Base-by-base conservation (phyloP, 2,888 invertebrate species). In the Heteropelma amictum region DNA sequence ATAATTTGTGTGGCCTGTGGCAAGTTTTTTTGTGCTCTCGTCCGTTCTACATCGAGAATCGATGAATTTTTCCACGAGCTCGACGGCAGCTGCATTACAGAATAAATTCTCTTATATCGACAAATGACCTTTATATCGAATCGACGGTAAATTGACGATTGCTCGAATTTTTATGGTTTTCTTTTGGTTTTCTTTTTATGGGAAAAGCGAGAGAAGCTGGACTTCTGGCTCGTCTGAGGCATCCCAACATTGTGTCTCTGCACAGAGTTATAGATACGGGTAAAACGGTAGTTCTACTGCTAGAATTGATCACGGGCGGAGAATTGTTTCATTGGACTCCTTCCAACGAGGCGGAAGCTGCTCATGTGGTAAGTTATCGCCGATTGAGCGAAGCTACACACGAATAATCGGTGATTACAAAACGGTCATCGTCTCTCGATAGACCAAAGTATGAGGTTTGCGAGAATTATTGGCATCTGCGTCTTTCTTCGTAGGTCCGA, bases 231-330 rank as follows among this genome's bases (percentile, higher is more conserved):
- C 89, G 90, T 72, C 87, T 93, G 64, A 89, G 91, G 76, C 93
- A 93, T 86, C 90, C 91, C n/a, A 92, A 93, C 79, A 91, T 93
- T 75, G 92, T 93, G 79, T 91, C 91, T 49, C 86, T 93, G 60
- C 90, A 92, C 84, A 92, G 93, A 82, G 93, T 93, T 28, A 92
- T 91, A 85, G 93, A 93, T 78, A 92, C 91, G 56, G 90, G 90
- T 40, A 90, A 90, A 70, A 91, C 92, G 72, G 92, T 93, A 65
- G 91, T 93, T 69, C 89, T 93, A 28, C 89, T 93, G 26, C 86
- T 93, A 73, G 93, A 93, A 87, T 88, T 93, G 91, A 92, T 93
- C 45, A 90, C 91, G 74, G 93, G 93, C 47, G 93, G 93, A 21
- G 93, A 93, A 86, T 88, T 93, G 67, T 93, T 93, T 87, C 92